Evolutionary conservation across 1,140 invertebrate genomes (phyloP), one percentile per base, ranked within the genome.

Genomic region (Musca vetustissima): DNA sequence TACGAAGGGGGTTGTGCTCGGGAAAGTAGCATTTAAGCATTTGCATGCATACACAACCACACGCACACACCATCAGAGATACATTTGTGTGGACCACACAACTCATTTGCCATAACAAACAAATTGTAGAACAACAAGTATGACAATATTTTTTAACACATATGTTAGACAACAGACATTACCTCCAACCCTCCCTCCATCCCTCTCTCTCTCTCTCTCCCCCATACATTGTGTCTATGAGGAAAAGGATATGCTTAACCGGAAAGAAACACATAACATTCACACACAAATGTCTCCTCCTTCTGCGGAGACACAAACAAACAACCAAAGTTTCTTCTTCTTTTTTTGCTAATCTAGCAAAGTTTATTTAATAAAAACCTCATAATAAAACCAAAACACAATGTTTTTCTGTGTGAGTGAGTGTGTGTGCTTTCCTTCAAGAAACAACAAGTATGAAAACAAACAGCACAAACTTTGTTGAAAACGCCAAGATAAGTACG

Each of bases 341-440:
- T 13, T 43, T 13, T 59, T 36, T 59, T 59, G 55, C 55, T 59
- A 59, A 59, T 59, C 55, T 59, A 32, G 55, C 55, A 59, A 59
- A 59, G 55, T 59, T 59, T 59, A 59, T 59, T 59, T 59, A 59
- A 59, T 59, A 59, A 59, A 55, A 59, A 28, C 55, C 55, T 59
- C 17, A 28, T 32, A 59, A 59, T 59, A 59, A 59, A 59, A 59
- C 25, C 55, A 59, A 43, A 43, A 59, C 55, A 36, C 17, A 52
- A 13, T 28, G 3, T 28, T 52, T 52, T 52, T 52, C 13, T 24
- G 13, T 43, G 3, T 25, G 4, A 28, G 25, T n/a, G 36, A 9
- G n/a, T n/a, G n/a, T n/a, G n/a, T n/a, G n/a, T n/a, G n/a, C n/a
- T n/a, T n/a, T n/a, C n/a, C n/a, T n/a, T n/a, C n/a, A n/a, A n/a